Evolutionary conservation across 2,113 vertebrate species (phyloP).

Genomic region (Cromileptes altivelis): DNA sequence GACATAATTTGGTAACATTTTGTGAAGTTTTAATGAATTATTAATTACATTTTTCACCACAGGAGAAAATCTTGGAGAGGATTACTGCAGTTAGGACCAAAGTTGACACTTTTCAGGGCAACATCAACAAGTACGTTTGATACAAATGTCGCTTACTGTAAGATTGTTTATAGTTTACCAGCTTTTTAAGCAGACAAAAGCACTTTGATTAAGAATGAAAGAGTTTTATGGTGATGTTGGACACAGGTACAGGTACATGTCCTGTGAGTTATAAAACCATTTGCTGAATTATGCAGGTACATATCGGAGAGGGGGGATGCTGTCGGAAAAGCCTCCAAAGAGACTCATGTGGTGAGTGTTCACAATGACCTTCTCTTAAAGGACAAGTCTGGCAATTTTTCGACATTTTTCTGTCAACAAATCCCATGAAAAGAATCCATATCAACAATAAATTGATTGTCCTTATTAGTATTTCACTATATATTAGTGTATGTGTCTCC

Average conservation of each 20-base stretch:
- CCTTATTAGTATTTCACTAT: too few relatives aligned
- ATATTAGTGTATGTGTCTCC: too few relatives aligned
- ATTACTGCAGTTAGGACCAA: conserved; percentile 91
- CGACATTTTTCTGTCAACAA: background rate
- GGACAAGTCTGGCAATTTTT: too few relatives aligned
- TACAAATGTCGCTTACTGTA: background rate
- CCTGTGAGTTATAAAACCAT: too few relatives aligned
- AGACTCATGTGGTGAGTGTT: conserved; percentile 90
- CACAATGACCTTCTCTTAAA: too few relatives aligned
- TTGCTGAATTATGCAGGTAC: conserved; percentile 56
- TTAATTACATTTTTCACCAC: conserved; percentile 20
- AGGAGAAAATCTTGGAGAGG: conserved; percentile 93
- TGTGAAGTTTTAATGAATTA: background rate
- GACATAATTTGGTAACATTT: fast-evolving
- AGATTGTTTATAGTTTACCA: background rate
- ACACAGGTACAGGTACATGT: background rate
- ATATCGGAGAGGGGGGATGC: conserved; percentile 90
- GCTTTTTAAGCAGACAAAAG: background rate
- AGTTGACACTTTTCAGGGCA: conserved; percentile 88
- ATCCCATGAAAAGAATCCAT: background rate
- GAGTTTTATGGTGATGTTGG: background rate
- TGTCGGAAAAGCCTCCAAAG: conserved; percentile 93
- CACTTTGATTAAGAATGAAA: background rate
- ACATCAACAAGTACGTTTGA: conserved; percentile 74
- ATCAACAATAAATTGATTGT: too few relatives aligned